Percentiles rank a stretch among this genome's conserved stretches.
phyloP scores from a whole-genome alignment of 2,113 vertebrate genomes.

The Shinisaurus crocodilurus region DNA sequence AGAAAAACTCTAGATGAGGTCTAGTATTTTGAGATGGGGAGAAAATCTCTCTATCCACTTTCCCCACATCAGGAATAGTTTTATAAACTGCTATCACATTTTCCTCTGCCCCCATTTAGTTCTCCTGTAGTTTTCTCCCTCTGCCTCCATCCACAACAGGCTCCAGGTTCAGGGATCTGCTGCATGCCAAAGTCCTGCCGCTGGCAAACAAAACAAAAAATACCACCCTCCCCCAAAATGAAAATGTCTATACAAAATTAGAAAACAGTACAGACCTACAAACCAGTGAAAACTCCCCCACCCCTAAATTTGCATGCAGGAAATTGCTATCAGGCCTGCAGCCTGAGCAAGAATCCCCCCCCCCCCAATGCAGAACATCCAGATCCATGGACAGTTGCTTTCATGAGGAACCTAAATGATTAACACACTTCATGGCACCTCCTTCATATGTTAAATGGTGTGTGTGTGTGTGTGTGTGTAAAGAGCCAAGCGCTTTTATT shows the following conservation, averaged over 20 bases:
- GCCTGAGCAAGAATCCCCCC: conserved; percentile 6
- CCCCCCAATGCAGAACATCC: conserved; percentile 9
- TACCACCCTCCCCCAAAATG: background rate
- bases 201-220: background rate
- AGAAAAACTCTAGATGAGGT: too few relatives aligned
- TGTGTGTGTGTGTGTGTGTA: background rate
- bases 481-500: conserved; percentile 15
- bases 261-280: background rate
- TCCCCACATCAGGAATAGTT: too few relatives aligned
- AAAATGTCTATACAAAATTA: background rate
- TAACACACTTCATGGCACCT: conserved; percentile 38
- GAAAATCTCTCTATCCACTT: too few relatives aligned
- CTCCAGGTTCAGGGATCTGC: too few relatives aligned
- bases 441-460: conserved; percentile 17
- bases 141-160: too few relatives aligned
- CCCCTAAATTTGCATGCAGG: conserved; percentile 15
- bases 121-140: too few relatives aligned
- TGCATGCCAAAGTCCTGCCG: too few relatives aligned
- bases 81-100: too few relatives aligned
- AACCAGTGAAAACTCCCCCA: background rate
- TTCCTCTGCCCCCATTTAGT: too few relatives aligned
- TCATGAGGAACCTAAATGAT: conserved; percentile 18
- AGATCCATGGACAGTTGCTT: background rate
- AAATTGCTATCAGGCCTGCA: conserved; percentile 43
- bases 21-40: too few relatives aligned